Evolutionary conservation across 2,113 vertebrate species (phyloP).

Genomic region (Syrmaticus mikado): DNA sequence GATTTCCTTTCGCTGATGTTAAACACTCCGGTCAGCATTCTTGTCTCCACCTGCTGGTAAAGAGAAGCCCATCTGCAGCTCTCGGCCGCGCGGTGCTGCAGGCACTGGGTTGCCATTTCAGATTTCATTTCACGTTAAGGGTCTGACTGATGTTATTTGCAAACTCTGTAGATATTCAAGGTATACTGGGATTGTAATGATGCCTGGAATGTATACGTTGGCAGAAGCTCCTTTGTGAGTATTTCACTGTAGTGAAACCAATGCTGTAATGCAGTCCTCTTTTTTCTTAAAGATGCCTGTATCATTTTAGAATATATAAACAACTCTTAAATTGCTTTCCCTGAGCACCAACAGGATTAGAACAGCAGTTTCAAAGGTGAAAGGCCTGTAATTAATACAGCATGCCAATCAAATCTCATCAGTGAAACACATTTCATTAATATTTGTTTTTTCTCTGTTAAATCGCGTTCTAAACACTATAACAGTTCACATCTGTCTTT

Average conservation of each 20-base stretch:
- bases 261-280: background rate
- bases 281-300: background rate
- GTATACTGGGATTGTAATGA: background rate
- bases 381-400: slow-evolving; percentile 68
- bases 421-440: slow-evolving; percentile 44
- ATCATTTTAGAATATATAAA: slow-evolving; percentile 56
- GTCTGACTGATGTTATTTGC: background rate
- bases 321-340: slow-evolving; percentile 40
- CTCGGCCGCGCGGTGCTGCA: background rate
- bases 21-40: background rate
- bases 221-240: background rate
- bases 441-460: slow-evolving; percentile 48
- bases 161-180: background rate
- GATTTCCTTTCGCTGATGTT: background rate
- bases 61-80: background rate
- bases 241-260: background rate
- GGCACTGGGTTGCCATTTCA: background rate
- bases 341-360: slow-evolving; percentile 34
- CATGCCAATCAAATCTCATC: slow-evolving; percentile 60
- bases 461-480: slow-evolving; percentile 57
- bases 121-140: background rate
- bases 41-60: slow-evolving; percentile 62
- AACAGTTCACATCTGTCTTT: slow-evolving; percentile 66
- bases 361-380: slow-evolving; percentile 52
- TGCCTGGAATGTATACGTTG: background rate